Percentiles rank a stretch among this genome's conserved stretches.
These are phyloP conservation scores for Mungos mungo DNA, from an alignment of 2,113 vertebrate genomes.

Conservation along the genomic window DNA sequence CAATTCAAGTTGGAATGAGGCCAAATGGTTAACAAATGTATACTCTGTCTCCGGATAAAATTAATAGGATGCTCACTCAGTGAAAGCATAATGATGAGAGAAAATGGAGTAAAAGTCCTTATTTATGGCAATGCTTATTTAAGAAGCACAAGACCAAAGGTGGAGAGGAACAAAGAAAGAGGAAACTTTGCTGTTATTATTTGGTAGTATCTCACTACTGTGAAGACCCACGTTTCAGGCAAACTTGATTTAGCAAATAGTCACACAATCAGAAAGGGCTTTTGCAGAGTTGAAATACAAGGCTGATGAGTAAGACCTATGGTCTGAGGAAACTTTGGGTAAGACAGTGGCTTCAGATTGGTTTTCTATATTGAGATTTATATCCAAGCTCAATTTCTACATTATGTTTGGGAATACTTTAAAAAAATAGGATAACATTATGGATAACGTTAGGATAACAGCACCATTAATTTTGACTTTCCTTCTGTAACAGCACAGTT, in stretches of 20 bases:
- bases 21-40: constrained; percentile 38
- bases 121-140: neutral
- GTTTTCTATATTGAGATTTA: constrained; percentile 32
- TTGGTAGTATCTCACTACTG: neutral
- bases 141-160: neutral
- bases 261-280: neutral
- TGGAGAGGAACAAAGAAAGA: neutral
- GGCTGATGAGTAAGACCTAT: neutral
- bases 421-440: neutral
- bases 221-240: neutral
- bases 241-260: neutral
- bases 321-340: neutral
- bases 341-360: neutral
- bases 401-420: neutral
- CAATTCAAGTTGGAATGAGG: constrained; percentile 15
- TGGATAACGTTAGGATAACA: neutral
- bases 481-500: neutral
- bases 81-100: neutral
- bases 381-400: constrained; percentile 52
- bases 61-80: neutral
- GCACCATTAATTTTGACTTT: neutral
- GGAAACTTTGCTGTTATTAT: neutral
- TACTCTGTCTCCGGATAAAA: constrained; percentile 61
- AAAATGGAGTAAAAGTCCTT: neutral
- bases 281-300: constrained; percentile 6